A percentile compares a stretch with the other conserved stretches of the same genome.
Conservation (phyloP, 2,888 invertebrate species). For the Perithous albicinctus region DNA sequence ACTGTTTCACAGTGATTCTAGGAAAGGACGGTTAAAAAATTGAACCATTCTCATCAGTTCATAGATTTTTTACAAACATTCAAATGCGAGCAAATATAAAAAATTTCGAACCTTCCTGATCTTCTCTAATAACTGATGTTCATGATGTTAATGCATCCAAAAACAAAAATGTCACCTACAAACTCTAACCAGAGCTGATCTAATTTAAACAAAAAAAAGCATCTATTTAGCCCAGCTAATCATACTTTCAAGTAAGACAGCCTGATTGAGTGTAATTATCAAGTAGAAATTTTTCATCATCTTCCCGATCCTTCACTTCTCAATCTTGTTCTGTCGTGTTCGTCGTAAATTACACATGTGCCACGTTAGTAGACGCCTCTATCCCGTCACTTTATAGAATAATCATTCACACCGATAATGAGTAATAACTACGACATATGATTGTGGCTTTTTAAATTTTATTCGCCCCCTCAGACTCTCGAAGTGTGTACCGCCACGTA, state of each 20-base stretch:
- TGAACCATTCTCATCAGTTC: too few relatives aligned
- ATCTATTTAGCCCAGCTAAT: not conserved
- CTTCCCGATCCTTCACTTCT: slow-evolving; percentile 52
- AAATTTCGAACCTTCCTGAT: too few relatives aligned
- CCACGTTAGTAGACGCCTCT: slow-evolving; percentile 63
- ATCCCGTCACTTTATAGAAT: slow-evolving; percentile 69
- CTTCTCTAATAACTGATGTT: too few relatives aligned
- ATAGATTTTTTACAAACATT: too few relatives aligned
- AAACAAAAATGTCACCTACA: not conserved
- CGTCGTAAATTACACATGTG: slow-evolving; percentile 69
- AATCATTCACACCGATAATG: slow-evolving; percentile 72
- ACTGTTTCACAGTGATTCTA: too few relatives aligned
- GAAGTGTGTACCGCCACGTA: slow-evolving; percentile 29
- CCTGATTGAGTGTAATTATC: slow-evolving; percentile 20
- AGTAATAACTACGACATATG: slow-evolving; percentile 71
- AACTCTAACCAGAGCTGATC: not conserved
- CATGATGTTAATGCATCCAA: too few relatives aligned
- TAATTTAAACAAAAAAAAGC: not conserved
- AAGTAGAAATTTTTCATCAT: slow-evolving; percentile 42
- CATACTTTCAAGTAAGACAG: not conserved
- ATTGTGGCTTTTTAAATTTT: slow-evolving; percentile 63
- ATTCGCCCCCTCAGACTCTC: slow-evolving; percentile 57
- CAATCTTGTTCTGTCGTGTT: slow-evolving; percentile 60
- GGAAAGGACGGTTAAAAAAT: too few relatives aligned
- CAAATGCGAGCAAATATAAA: too few relatives aligned